Conservation (phyloP, 1,140 invertebrate species). For the Caerostris darwini region DNA sequence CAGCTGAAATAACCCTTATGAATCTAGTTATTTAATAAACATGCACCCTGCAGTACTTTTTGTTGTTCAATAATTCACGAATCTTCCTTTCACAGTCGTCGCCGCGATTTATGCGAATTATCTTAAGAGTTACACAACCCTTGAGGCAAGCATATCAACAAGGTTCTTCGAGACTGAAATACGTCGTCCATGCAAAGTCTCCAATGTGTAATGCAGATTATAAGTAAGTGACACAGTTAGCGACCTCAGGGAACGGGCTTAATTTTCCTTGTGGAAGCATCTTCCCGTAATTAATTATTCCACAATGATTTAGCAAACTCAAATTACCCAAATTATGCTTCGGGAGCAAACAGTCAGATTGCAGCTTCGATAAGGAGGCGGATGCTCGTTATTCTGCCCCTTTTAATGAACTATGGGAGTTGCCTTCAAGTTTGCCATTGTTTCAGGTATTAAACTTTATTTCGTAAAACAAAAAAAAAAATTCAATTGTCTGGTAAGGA, state of each 20-base stretch:
- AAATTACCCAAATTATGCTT: conserved; percentile 11
- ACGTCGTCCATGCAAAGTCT: neutral
- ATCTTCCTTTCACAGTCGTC: neutral
- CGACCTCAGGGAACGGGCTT: neutral
- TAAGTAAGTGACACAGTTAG: neutral
- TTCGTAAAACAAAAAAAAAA: no score
- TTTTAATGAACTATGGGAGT: no score
- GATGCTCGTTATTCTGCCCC: neutral
- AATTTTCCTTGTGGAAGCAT: neutral
- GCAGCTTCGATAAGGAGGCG: neutral
- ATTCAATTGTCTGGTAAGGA: no score
- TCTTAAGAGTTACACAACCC: neutral
- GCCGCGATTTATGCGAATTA: neutral
- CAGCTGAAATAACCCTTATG: no score
- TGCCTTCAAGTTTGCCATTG: no score
- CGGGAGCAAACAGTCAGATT: neutral
- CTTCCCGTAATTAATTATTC: conserved; percentile 19
- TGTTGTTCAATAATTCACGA: neutral
- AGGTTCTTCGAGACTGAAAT: neutral
- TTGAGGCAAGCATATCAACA: neutral
- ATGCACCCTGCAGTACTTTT: neutral
- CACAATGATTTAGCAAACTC: conserved; percentile 12
- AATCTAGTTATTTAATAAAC: no score
- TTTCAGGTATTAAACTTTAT: no score
- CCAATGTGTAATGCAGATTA: neutral